These are phyloP conservation scores for Phymatocera aterrima DNA, from an alignment of 2,888 invertebrate genomes.

Conservation along the genomic window DNA sequence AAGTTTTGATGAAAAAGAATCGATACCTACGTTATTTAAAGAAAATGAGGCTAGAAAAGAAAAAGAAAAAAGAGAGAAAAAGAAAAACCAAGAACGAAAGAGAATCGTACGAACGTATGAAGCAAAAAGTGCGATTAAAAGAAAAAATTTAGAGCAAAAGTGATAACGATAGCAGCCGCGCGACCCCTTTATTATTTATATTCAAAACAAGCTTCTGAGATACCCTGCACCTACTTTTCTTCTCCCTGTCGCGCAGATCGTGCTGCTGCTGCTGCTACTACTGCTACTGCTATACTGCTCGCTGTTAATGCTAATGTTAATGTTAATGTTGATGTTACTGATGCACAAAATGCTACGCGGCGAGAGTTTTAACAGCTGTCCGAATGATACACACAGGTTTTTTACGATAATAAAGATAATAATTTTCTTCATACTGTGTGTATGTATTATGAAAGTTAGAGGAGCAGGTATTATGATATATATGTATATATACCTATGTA, in stretches of 20 bases:
- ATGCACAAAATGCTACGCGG: not conserved
- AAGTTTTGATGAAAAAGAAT: no score
- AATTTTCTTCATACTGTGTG: no score
- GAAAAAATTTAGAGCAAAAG: not conserved
- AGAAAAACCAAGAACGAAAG: no score
- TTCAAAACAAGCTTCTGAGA: conserved; percentile 3
- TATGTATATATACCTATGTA: not conserved
- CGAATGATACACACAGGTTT: not conserved
- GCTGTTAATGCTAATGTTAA: not conserved
- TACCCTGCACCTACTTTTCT: conserved; percentile 8
- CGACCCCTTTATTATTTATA: conserved; percentile 9
- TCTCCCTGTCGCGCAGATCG: no score
- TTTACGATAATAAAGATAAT: conserved; percentile 33
- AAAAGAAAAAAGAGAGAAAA: no score
- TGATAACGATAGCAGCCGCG: not conserved
- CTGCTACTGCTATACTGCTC: no score
- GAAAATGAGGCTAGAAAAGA: no score
- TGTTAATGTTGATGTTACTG: not conserved
- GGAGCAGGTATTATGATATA: no score
- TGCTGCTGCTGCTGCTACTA: no score
- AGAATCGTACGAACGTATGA: not conserved
- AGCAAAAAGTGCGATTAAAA: not conserved
- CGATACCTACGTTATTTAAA: no score
- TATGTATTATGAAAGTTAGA: no score
- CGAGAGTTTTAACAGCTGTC: conserved; percentile 18